Conservation (phyloP, 2,797 vertebrate species). For the Onychomys leucogaster region DNA sequence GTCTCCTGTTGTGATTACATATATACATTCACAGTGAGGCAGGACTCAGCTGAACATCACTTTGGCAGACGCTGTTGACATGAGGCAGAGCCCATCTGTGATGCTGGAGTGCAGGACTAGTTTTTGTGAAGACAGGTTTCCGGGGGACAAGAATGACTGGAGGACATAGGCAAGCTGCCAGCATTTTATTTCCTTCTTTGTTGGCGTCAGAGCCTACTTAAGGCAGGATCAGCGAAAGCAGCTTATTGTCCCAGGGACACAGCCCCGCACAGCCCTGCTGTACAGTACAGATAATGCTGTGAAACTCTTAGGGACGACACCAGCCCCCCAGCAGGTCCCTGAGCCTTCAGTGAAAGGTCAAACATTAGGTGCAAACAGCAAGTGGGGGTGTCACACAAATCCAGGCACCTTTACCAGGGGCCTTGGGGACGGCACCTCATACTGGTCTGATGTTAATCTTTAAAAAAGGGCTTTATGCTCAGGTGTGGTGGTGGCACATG, state of each 20-base stretch:
- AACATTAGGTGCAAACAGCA: background rate
- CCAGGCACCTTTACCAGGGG: background rate
- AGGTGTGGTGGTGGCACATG: background rate
- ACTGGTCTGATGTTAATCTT: background rate
- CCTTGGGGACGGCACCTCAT: fast-evolving
- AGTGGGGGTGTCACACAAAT: background rate
- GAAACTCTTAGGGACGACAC: background rate
- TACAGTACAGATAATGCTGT: too few species aligned
- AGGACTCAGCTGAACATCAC: background rate
- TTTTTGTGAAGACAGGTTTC: background rate
- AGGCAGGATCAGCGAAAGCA: background rate
- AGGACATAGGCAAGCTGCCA: too few species aligned
- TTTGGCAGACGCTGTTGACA: background rate
- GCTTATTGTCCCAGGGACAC: background rate
- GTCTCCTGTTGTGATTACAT: background rate
- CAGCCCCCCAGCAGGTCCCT: background rate
- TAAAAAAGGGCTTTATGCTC: background rate
- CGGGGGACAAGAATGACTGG: background rate
- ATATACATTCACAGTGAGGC: background rate
- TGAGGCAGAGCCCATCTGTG: background rate
- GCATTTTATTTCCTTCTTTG: background rate
- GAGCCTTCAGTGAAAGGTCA: background rate
- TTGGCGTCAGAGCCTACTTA: background rate
- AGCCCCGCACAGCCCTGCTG: background rate
- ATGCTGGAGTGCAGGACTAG: too few species aligned